Percentiles rank a stretch among this genome's conserved stretches.
Evolutionary conservation across 2,113 vertebrate species (phyloP).

Genomic region (Hypomesus transpacificus): DNA sequence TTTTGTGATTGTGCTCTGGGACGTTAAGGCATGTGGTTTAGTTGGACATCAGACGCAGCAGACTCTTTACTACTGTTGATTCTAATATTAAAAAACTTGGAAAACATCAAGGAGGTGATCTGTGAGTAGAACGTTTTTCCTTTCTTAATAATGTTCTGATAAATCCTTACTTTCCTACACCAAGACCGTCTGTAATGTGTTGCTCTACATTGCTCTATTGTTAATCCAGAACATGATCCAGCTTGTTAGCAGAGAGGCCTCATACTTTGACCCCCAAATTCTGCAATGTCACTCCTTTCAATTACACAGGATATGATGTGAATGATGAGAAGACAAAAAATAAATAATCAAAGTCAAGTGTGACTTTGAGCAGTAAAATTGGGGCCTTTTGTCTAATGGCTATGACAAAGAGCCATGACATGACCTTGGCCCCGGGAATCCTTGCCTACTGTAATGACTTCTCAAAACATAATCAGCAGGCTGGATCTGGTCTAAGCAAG

Average conservation of each 20-base stretch:
- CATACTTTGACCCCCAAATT: not conserved
- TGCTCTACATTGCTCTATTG: too few relatives aligned
- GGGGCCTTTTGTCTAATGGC: conserved; percentile 34
- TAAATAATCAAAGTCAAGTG: conserved; percentile 30
- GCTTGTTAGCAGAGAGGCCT: conserved; percentile 18
- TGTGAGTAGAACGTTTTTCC: too few relatives aligned
- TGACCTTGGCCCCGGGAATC: conserved; percentile 13
- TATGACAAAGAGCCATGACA: conserved; percentile 11
- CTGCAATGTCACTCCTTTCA: conserved; percentile 19
- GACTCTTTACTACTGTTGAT: too few relatives aligned
- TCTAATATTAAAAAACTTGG: too few relatives aligned
- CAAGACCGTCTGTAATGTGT: too few relatives aligned
- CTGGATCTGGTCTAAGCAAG: not conserved
- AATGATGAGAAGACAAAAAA: conserved; percentile 22
- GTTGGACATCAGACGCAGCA: too few relatives aligned
- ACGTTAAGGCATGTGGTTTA: too few relatives aligned
- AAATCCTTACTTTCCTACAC: too few relatives aligned
- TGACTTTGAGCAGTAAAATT: conserved; percentile 30
- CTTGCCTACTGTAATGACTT: conserved; percentile 25
- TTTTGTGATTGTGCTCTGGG: not conserved
- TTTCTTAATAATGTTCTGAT: too few relatives aligned
- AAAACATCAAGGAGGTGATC: too few relatives aligned
- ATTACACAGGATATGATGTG: conserved; percentile 8
- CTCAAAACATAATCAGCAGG: not conserved
- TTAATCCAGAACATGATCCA: too few relatives aligned